Evolutionary conservation across 2,113 vertebrate genomes (phyloP), one percentile per base, ranked within the genome.

Genomic region (Nycticryphes semicollaris): DNA sequence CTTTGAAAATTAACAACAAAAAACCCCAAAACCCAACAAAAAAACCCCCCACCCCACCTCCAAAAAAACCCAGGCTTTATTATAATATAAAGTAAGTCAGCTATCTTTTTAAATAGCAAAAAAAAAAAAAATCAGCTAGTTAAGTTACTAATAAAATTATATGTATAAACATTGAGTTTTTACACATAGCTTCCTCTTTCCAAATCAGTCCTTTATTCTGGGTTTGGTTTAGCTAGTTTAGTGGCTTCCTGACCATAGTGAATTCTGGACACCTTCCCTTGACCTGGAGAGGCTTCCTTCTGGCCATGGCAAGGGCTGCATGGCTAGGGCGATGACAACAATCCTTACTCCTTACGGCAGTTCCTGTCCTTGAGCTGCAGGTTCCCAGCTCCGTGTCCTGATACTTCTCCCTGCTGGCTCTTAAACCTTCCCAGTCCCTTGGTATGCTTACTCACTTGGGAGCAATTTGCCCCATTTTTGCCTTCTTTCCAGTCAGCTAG

Each of bases 401-500:
- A 14, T 62, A 28, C 14, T 14, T 35, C 11, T 57, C 28, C 11
- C 25, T 47, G 45, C 9, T 1, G 3, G 31, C 17, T 69, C 14
- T 45, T 24, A 22, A 67, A 70, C 25, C 33, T 57, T 9, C 27
- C 48, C 4, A 3, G 30, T 56, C 23, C 70, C 7, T 54, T 33
- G 45, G n/a, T 23, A 88, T 1, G 5, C 30, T 37, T 5, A 1
- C 35, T 59, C 2, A 4, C 33, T 53, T 2, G 0, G 48, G 21
- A 72, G 14, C 22, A n/a, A 64, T 43, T 51, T 74, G 24, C 6
- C 14, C 10, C 23, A 14, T 31, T 35, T 35, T 51, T 35, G 11
- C 27, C 35, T 72, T 35, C 66, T 60, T 91, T 68, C 70, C 48
- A 64, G 51, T 11, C 47, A 48, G 41, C 25, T 89, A 39, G 45